These are phyloP conservation scores for Leptinotarsa defecta DNA, from an alignment of 1,140 invertebrate species.

Conservation along the genomic window DNA sequence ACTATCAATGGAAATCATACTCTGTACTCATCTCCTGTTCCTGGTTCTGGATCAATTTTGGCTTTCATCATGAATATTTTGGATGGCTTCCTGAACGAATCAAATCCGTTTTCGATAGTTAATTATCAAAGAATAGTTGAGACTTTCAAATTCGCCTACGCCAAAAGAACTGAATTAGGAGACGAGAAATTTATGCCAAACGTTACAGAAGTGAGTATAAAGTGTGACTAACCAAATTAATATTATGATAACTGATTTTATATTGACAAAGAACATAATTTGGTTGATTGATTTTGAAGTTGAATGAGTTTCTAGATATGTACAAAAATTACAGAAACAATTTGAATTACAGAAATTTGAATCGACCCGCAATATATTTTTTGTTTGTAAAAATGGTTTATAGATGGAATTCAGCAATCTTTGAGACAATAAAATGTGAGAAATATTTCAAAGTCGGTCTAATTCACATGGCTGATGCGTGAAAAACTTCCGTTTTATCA, in stretches of 20 bases:
- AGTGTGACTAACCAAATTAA: not conserved
- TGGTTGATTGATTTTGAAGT: not conserved
- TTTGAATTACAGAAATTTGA: too few species aligned
- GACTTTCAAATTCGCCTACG: conserved; percentile 94
- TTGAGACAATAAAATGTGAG: too few species aligned
- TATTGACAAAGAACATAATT: not conserved
- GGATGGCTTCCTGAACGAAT: conserved; percentile 62
- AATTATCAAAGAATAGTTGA: conserved; percentile 83
- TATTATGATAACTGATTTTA: not conserved
- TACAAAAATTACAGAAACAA: too few species aligned
- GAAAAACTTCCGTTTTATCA: too few species aligned
- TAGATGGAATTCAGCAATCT: too few species aligned
- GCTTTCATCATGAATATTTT: conserved; percentile 85
- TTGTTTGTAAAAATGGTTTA: too few species aligned
- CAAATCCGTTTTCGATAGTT: conserved; percentile 44
- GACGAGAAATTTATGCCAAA: conserved; percentile 64
- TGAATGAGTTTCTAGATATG: not conserved
- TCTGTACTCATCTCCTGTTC: conserved; percentile 76
- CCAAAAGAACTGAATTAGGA: conserved; percentile 80
- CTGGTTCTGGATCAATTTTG: conserved; percentile 80
- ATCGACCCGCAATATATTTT: too few species aligned
- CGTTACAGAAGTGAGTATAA: conserved; percentile 53
- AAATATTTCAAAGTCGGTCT: too few species aligned
- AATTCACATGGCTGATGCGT: too few species aligned
- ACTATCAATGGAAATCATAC: conserved; percentile 64